Conservation (phyloP, 2,888 invertebrate species). For the Kuschelorhynchus macadamiae region DNA sequence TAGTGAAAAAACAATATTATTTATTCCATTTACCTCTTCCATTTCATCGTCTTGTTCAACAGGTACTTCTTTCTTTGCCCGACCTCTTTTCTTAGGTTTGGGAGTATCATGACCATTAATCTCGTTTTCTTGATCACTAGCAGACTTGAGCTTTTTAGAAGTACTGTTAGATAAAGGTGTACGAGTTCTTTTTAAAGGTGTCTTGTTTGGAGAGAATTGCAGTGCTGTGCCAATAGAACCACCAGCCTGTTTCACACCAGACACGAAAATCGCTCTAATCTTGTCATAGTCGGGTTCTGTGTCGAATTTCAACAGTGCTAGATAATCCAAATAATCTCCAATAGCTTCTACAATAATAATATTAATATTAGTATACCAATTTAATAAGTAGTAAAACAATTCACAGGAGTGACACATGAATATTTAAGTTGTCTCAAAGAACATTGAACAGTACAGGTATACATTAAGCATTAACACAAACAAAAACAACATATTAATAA, state of each 20-base stretch:
- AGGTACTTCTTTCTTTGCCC: slow-evolving; percentile 19
- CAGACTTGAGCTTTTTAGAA: slow-evolving; percentile 14
- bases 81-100: slow-evolving; percentile 24
- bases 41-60: slow-evolving; percentile 17
- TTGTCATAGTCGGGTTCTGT: slow-evolving; percentile 82
- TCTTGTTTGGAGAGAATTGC: slow-evolving; percentile 69
- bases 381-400: not conserved
- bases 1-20: too few relatives aligned
- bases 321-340: slow-evolving; percentile 77
- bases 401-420: too few relatives aligned
- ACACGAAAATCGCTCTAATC: slow-evolving; percentile 76
- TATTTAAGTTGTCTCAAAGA: too few relatives aligned
- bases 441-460: not conserved
- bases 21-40: not conserved
- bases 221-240: slow-evolving; percentile 73
- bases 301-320: slow-evolving; percentile 78
- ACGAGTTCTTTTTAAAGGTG: slow-evolving; percentile 41
- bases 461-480: not conserved
- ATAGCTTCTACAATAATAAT: slow-evolving; percentile 72
- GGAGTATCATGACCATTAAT: slow-evolving; percentile 16
- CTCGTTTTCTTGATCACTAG: slow-evolving; percentile 13
- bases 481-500: not conserved
- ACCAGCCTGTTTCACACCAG: slow-evolving; percentile 76
- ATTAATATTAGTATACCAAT: not conserved
- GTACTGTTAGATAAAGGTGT: slow-evolving; percentile 9